Evolutionary conservation across 1,140 invertebrate genomes (phyloP).

Genomic region (Bursaphelenchus mucronatus): DNA sequence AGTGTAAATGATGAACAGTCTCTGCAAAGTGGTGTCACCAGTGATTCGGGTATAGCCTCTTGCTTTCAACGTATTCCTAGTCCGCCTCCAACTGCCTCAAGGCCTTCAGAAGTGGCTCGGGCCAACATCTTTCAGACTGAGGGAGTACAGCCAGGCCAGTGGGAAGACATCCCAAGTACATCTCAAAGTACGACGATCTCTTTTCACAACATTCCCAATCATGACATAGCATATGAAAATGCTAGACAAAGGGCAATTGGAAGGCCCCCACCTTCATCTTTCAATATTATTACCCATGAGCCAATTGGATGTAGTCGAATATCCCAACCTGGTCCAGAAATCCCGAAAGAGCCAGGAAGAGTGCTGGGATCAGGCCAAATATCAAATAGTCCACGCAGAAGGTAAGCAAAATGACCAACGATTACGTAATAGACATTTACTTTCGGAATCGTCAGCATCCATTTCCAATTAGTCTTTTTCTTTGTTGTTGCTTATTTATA

Average conservation of each 20-base stretch:
- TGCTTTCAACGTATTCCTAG: constrained; percentile 14
- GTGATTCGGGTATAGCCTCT: not conserved
- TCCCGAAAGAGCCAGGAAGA: too few species aligned
- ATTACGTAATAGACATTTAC: too few species aligned
- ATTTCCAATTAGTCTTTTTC: too few species aligned
- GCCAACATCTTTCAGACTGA: constrained; percentile 9
- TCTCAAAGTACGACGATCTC: constrained; percentile 5
- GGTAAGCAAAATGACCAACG: too few species aligned
- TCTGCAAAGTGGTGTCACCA: not conserved
- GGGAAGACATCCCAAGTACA: constrained; percentile 8
- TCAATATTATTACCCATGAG: constrained; percentile 12
- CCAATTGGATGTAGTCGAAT: too few species aligned
- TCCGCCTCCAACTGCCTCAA: not conserved
- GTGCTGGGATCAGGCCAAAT: too few species aligned
- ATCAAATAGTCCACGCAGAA: too few species aligned
- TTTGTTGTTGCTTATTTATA: too few species aligned
- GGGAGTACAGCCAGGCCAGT: constrained; percentile 1
- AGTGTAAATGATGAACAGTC: not conserved
- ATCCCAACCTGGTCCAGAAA: too few species aligned
- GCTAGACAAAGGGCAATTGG: constrained; percentile 29
- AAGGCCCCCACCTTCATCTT: constrained; percentile 11
- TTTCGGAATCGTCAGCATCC: too few species aligned
- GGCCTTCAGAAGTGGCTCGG: not conserved
- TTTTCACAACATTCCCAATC: constrained; percentile 30
- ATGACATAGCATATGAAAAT: constrained; percentile 26